Evolutionary conservation across 2,888 invertebrate species (phyloP).

Genomic region (Leptinotarsa tumamoca): DNA sequence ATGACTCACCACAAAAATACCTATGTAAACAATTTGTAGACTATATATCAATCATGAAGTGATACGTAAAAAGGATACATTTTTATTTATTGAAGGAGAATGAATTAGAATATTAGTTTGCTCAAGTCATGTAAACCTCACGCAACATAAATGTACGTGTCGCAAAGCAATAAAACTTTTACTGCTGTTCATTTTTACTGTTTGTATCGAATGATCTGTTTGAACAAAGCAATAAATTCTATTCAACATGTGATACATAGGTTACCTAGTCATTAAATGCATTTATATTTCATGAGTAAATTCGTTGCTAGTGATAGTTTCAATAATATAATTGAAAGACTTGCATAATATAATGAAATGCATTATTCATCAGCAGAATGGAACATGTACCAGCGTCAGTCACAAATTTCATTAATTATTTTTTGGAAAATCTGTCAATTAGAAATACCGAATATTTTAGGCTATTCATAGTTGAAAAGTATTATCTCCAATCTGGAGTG

Average conservation of each 20-base stretch:
- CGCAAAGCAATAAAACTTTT: neutral
- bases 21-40: too few species aligned
- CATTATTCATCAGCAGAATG: too few species aligned
- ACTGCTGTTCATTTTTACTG: neutral
- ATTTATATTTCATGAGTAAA: neutral
- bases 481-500: too few species aligned
- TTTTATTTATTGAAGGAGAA: neutral
- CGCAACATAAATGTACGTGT: slow-evolving; percentile 2
- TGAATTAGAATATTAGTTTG: neutral
- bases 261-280: neutral
- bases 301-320: too few species aligned
- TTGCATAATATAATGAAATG: too few species aligned
- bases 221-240: neutral
- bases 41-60: neutral
- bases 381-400: too few species aligned
- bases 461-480: too few species aligned
- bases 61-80: neutral
- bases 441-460: too few species aligned
- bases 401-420: too few species aligned
- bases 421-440: too few species aligned
- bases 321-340: too few species aligned
- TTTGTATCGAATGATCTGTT: neutral
- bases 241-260: neutral
- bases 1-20: too few species aligned
- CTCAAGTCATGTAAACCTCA: neutral